Base-by-base conservation (phyloP, 2,888 invertebrate species). In the Drosophila atroscutellata region DNA sequence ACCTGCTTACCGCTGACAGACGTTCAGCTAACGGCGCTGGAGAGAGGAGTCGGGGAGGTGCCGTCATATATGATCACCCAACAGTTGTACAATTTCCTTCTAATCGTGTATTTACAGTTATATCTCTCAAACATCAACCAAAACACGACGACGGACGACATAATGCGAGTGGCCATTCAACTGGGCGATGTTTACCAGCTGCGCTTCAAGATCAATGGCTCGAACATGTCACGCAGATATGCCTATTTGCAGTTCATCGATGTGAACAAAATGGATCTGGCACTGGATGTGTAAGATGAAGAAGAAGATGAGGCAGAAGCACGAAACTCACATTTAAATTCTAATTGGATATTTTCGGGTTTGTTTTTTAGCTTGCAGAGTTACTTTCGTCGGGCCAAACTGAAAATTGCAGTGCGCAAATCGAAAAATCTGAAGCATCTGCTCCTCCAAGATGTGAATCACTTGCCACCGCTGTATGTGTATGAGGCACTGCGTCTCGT, bases 201-300 rank as follows among this genome's bases (percentile, higher is more conserved):
- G 8, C 89, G 92, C 1, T 92, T 85, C 42, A 92, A 92, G 69
- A 80, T 92, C 0, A 81, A 89, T 52, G 90, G 77, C 37, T 64
- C 81, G 0, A 1, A 1, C 1, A 15, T 39, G 0, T 2, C 89
- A 92, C 89, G 92, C 2, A 91, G 91, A 2, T 91, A 78, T 54
- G 92, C 92, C 18, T 92, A 89, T 45, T 58, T 92, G 59, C 92
- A 92, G 60, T 92, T 90, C 30, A 49, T 87, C 1, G 75, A 91
- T 50, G 65, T 70, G 3, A 52, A 37, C 1, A 55, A 76, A 4
- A 78, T 80, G 72, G 6, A 57, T 1, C 34, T 57, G 20, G 89
- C 88, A 1, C 18, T 91, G 7, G 1, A 39, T 18, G 36, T 51
- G 92, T 92, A 61, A 77, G 81, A 2, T 6, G 9, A 28, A 8